Conservation (phyloP, 2,797 vertebrate genomes). For the Jordanella pulchra region DNA sequence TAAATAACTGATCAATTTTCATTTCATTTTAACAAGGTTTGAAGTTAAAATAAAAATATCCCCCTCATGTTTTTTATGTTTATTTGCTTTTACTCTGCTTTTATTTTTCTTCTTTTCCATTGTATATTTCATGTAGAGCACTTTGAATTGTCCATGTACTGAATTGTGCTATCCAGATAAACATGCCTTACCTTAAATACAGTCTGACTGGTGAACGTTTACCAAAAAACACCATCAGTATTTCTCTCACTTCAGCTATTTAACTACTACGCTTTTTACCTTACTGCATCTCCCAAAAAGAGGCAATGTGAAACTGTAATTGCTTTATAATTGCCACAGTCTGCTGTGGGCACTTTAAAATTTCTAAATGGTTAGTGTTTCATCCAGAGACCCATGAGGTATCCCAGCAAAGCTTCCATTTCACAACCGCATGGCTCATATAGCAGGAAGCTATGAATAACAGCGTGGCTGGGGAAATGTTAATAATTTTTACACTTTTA, state of each 20-base stretch:
- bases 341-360: constrained; percentile 47
- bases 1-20: constrained; percentile 34
- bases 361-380: constrained; percentile 71
- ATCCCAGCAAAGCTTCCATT: constrained; percentile 46
- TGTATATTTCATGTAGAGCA: too few relatives aligned
- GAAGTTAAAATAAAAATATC: constrained; percentile 16
- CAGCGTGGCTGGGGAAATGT: constrained; percentile 8
- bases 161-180: too few relatives aligned
- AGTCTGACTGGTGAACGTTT: constrained; percentile 24
- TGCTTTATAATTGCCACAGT: constrained; percentile 71
- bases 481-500: background rate
- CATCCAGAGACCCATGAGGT: constrained; percentile 56
- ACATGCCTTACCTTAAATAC: too few relatives aligned
- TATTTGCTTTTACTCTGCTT: too few relatives aligned
- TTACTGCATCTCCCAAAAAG: constrained; percentile 44
- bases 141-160: too few relatives aligned
- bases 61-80: too few relatives aligned
- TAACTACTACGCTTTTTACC: constrained; percentile 37
- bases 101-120: too few relatives aligned
- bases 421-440: constrained; percentile 48
- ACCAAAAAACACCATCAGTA: constrained; percentile 34
- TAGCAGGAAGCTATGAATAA: constrained; percentile 31
- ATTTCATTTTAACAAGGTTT: constrained; percentile 27
- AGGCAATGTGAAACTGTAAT: constrained; percentile 73
- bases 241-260: constrained; percentile 37